phyloP scores from a whole-genome alignment of 1,140 invertebrate species.

The Bombus confusus region DNA sequence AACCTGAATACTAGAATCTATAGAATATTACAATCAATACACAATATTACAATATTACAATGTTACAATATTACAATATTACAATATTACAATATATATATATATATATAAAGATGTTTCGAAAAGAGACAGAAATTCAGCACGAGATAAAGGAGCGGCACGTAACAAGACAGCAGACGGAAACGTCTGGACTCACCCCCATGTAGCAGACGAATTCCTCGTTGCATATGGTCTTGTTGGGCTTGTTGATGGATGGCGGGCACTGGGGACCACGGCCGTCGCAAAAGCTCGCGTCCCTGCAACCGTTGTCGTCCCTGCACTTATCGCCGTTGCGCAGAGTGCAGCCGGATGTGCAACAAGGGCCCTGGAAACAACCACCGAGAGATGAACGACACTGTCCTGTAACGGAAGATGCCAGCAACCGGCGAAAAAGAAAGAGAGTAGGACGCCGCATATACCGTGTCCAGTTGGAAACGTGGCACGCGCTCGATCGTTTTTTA shows the following conservation, averaged over 20 bases:
- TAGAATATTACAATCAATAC: not conserved
- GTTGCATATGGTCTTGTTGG: conserved; percentile 96
- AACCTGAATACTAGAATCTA: too few relatives aligned
- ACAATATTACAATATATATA: too few relatives aligned
- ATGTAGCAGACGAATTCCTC: conserved; percentile 97
- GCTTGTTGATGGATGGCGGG: conserved; percentile 94
- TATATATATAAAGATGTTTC: not conserved
- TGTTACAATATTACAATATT: too few relatives aligned
- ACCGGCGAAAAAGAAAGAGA: not conserved
- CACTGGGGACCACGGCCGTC: conserved; percentile 92
- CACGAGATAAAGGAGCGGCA: not conserved
- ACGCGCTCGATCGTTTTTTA: not conserved
- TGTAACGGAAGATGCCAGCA: not conserved
- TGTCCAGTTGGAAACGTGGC: conserved; percentile 4
- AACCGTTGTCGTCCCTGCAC: conserved; percentile 96
- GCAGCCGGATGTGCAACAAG: conserved; percentile 96
- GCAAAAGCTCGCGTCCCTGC: conserved; percentile 94
- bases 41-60: too few relatives aligned
- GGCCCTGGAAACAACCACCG: conserved; percentile 86
- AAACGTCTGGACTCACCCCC: conserved; percentile 87
- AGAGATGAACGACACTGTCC: not conserved
- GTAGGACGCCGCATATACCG: not conserved
- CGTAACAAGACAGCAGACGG: not conserved
- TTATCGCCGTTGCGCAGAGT: conserved; percentile 92
- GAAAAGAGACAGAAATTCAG: not conserved